A percentile compares a stretch with the other conserved stretches of the same genome.
phyloP scores from a whole-genome alignment of 53 echinoderm and acorn worm genomes.

The Temnopleurus reevesii region DNA sequence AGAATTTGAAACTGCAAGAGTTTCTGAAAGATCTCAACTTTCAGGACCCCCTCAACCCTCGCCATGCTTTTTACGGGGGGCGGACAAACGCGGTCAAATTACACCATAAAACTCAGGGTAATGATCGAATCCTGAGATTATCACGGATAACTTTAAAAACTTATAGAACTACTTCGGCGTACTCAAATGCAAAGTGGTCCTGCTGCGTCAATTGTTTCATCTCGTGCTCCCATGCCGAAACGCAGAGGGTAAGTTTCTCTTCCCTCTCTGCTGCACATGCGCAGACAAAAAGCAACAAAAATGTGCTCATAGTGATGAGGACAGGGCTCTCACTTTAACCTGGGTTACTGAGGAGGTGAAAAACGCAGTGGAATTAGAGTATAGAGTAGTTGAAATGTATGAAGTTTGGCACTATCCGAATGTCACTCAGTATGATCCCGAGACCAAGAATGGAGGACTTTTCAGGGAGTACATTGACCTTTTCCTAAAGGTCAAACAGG shows the following conservation, averaged over 20 bases:
- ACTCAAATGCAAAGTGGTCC: conserved; percentile 62
- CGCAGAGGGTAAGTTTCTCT: conserved; percentile 56
- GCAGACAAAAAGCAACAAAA: not conserved
- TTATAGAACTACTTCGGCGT: conserved; percentile 61
- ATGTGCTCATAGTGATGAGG: no score
- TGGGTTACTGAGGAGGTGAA: no score
- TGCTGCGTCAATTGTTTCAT: conserved; percentile 56
- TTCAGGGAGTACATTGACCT: conserved; percentile 66
- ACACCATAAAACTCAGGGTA: no score
- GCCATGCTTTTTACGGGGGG: no score
- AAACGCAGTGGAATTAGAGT: conserved; percentile 64
- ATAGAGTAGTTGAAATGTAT: conserved; percentile 49
- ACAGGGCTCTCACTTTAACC: no score
- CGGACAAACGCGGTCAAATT: no score
- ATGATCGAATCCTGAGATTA: not conserved
- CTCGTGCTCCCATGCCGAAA: conserved; percentile 61
- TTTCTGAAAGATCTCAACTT: not conserved
- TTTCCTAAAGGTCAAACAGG: conserved; percentile 75
- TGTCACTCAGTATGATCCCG: conserved; percentile 35
- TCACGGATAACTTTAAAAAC: conserved; percentile 54
- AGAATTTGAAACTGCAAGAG: not conserved
- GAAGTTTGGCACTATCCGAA: conserved; percentile 75
- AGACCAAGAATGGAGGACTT: conserved; percentile 43
- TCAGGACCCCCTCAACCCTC: not conserved
- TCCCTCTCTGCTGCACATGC: conserved; percentile 67